Evolutionary conservation across 2,797 vertebrate species (phyloP), one percentile per base, ranked within the genome.

Genomic region (Naso thynnoides): DNA sequence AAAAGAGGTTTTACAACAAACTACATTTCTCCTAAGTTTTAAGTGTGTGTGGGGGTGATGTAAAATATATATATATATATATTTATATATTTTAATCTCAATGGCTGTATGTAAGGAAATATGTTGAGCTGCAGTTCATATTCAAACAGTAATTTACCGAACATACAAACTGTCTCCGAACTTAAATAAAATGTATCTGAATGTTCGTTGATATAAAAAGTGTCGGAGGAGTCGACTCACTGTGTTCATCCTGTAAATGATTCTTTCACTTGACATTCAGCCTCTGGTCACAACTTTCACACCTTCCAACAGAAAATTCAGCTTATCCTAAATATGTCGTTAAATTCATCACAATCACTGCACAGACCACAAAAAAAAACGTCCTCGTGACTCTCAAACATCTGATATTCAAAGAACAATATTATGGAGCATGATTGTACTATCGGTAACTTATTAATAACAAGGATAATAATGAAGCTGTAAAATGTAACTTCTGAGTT

Each of bases 271-370:
- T 26, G 8, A 59, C 7, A 1, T 56, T 62, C 13, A 29, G 31
- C 14, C 21, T 33, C 16, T 92, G 91, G 90, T 92, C 88, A 81
- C 81, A 78, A 29, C 64, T 23, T 76, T 61, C 36, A 77, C 33
- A 76, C 29, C 19, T 26, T 68, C 19, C 72, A 11, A 19, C 41
- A 38, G 19, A 5, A 54, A 68, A 21, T 33, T 10, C 16, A 58
- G 21, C 19, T 59, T 3, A 49, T 68, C 36, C 1, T 13, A 33
- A 21, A 59, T 13, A 24, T 26, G 8, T 10, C 8, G 11, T 29
- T n/a, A 14, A 44, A 33, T 38, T 36, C 2, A 3, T 48, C 44
- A 44, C 18, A 53, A 18, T 47, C 23, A 33, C 52, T 2, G n/a
- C 39, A 18, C 21, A 2, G 26, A n/a, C n/a, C n/a, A n/a, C n/a